A percentile compares a stretch with the other conserved stretches of the same genome.
phyloP scores from a whole-genome alignment of 2,888 invertebrate genomes.

The Allophyes oxyacanthae region DNA sequence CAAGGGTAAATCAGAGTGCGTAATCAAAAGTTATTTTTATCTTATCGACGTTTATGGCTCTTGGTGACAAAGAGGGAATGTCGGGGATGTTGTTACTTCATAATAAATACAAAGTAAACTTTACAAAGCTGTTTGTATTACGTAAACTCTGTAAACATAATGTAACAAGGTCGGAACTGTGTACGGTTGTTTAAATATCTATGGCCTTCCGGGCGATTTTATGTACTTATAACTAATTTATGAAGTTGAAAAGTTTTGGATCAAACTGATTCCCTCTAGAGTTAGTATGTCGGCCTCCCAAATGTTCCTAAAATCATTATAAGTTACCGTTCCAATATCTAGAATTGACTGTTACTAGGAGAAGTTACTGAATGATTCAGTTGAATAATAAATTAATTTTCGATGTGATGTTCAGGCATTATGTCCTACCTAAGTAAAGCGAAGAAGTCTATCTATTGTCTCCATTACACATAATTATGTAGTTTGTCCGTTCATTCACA shows the following conservation, averaged over 20 bases:
- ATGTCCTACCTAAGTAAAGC: no score
- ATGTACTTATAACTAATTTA: background rate
- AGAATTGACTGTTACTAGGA: no score
- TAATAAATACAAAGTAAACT: slow-evolving; percentile 51
- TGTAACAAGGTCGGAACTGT: slow-evolving; percentile 36
- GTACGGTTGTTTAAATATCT: slow-evolving; percentile 21
- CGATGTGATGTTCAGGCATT: no score
- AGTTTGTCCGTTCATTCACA: no score
- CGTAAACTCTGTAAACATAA: slow-evolving; percentile 42
- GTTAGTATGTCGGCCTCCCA: no score
- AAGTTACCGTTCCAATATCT: no score
- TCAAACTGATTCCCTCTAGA: background rate
- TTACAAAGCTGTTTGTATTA: slow-evolving; percentile 48
- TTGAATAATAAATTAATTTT: no score
- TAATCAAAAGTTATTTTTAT: slow-evolving; percentile 27
- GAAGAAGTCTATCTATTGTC: no score
- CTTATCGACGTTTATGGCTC: slow-evolving; percentile 13
- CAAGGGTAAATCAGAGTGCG: slow-evolving; percentile 11
- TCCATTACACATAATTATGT: no score
- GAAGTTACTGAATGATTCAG: no score
- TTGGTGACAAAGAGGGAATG: slow-evolving; percentile 23
- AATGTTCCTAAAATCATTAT: no score
- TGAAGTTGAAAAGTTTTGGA: background rate
- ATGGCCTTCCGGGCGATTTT: slow-evolving; percentile 15
- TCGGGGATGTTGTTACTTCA: slow-evolving; percentile 23